Conservation (phyloP, 2,888 invertebrate species). For the Chloroclysta siterata region DNA sequence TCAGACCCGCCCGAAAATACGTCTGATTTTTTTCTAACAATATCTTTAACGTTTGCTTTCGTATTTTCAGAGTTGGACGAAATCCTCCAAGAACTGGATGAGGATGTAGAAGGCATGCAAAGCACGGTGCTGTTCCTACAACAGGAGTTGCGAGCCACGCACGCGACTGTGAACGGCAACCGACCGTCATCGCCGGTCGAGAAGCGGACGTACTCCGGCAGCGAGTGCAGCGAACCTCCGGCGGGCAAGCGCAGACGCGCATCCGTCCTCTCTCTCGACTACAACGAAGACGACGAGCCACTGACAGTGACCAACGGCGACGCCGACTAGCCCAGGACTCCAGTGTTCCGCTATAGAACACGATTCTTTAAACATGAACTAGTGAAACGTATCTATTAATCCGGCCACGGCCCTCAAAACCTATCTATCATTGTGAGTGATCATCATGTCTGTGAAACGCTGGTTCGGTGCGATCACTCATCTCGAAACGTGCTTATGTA, state of each 20-base stretch:
- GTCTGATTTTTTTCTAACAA: neutral
- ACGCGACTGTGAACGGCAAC: constrained; percentile 75
- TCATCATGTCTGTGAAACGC: constrained; percentile 57
- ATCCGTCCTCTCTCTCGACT: constrained; percentile 89
- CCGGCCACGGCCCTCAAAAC: constrained; percentile 52
- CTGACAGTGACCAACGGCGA: constrained; percentile 89
- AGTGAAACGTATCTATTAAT: constrained; percentile 65
- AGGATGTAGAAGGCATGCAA: constrained; percentile 99
- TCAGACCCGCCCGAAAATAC: constrained; percentile 2
- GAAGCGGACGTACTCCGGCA: constrained; percentile 75
- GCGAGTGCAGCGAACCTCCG: constrained; percentile 76
- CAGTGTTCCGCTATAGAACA: constrained; percentile 62
- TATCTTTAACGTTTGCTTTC: constrained; percentile 2
- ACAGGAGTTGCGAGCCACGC: constrained; percentile 94
- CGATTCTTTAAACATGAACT: constrained; percentile 59
- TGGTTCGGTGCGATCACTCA: constrained; percentile 61
- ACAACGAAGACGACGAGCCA: constrained; percentile 90
- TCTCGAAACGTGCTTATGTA: constrained; percentile 61
- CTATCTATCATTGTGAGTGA: constrained; percentile 64
- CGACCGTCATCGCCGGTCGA: constrained; percentile 63
- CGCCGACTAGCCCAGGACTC: constrained; percentile 75
- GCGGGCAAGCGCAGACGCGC: constrained; percentile 88
- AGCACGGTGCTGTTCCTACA: constrained; percentile 97
- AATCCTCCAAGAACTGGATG: constrained; percentile 97
- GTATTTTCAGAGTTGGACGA: constrained; percentile 93